Percentiles rank a stretch among this genome's conserved stretches.
These are phyloP conservation scores for Melanostoma mellinum DNA, from an alignment of 2,888 invertebrate genomes.

Conservation along the genomic window DNA sequence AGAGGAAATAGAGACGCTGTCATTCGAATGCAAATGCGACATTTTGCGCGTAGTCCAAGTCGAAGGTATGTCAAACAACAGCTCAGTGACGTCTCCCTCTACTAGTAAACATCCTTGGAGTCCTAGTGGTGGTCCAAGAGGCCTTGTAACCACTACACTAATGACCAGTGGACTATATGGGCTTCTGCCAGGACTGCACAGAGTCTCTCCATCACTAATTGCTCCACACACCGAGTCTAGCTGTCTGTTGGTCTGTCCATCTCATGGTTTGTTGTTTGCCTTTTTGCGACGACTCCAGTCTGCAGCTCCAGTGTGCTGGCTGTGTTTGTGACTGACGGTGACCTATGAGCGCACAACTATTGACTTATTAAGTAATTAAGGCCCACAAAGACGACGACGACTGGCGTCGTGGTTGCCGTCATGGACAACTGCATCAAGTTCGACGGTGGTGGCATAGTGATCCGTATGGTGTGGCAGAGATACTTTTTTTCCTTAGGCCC, in stretches of 20 bases:
- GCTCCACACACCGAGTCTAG: constrained; percentile 56
- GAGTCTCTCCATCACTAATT: constrained; percentile 51
- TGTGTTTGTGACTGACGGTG: constrained; percentile 61
- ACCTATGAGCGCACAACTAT: constrained; percentile 71
- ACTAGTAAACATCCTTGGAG: constrained; percentile 44
- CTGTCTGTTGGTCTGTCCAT: constrained; percentile 55
- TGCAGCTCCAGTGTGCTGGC: neutral
- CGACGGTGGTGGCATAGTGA: neutral
- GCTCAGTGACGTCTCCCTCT: constrained; percentile 31
- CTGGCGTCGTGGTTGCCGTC: constrained; percentile 50
- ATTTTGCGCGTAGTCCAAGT: constrained; percentile 18
- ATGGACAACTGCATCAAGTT: constrained; percentile 59
- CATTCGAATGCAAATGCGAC: constrained; percentile 59
- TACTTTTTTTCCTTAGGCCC: constrained; percentile 35
- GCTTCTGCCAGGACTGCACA: constrained; percentile 14
- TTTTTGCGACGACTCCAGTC: too few relatives aligned
- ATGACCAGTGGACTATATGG: constrained; percentile 61
- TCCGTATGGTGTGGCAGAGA: constrained; percentile 29
- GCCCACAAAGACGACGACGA: constrained; percentile 50
- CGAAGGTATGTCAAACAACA: constrained; percentile 30
- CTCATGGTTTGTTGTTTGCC: constrained; percentile 29
- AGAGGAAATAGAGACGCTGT: constrained; percentile 27
- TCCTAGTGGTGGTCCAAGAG: constrained; percentile 32
- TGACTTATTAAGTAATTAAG: constrained; percentile 72
- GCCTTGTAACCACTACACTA: constrained; percentile 57